These are phyloP conservation scores for Mirza zaza DNA, from an alignment of 2,113 vertebrate genomes.

Conservation along the genomic window DNA sequence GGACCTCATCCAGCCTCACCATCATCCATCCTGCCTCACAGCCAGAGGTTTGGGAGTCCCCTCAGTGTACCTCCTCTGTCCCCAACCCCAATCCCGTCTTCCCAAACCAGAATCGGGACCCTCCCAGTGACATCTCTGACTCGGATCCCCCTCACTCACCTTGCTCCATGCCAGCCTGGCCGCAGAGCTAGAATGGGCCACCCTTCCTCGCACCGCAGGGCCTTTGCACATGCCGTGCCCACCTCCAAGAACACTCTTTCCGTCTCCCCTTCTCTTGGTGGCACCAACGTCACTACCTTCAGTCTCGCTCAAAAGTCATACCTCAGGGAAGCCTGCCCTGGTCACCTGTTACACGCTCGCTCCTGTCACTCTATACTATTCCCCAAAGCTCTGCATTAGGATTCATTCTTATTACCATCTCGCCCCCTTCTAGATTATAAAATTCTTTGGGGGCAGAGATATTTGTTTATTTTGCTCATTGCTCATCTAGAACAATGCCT, in stretches of 20 bases:
- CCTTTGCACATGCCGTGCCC: neutral
- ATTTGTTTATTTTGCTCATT: neutral
- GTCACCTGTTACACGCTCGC: neutral
- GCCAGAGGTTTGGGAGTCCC: neutral
- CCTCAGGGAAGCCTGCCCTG: neutral
- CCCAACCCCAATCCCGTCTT: neutral
- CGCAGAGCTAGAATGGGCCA: too few relatives aligned
- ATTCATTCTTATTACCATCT: neutral
- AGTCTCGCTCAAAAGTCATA: neutral
- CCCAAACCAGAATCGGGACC: neutral
- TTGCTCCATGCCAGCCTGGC: neutral
- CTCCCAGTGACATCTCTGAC: neutral
- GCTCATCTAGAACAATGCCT: neutral
- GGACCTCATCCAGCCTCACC: neutral
- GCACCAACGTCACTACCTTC: neutral
- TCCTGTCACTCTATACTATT: too few relatives aligned
- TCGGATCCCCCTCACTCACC: neutral
- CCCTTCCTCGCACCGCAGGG: neutral
- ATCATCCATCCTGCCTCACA: neutral
- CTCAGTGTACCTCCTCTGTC: neutral
- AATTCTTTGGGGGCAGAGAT: neutral
- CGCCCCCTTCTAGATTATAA: neutral
- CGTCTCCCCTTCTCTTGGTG: too few relatives aligned
- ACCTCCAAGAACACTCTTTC: too few relatives aligned
- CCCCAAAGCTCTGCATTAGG: neutral